Base-by-base conservation (phyloP, 2,888 invertebrate genomes). In the Cosmia trapezina region DNA sequence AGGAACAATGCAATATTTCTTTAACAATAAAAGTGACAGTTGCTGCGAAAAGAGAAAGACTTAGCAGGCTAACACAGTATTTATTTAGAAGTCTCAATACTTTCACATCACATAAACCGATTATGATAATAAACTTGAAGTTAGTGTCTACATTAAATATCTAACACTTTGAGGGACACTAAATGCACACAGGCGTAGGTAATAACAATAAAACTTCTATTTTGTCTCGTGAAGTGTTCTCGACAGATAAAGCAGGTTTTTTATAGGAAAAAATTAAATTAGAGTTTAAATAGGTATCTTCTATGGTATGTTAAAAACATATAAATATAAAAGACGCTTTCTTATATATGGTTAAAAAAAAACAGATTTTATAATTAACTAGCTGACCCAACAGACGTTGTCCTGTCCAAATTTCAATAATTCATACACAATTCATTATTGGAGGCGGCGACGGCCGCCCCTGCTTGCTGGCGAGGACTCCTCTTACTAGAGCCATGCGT, bases 31-130 rank as follows among this genome's bases (percentile, higher is more conserved):
- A 82, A 67, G 37, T 53, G 41, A 53, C 19, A 41, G 28, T 11
- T 43, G 37, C 17, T 66, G 63, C 12, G 43, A 75, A 83, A 83
- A 83, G 80, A 82, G 77, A 86, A 84, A 70, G 17, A 61, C 37
- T 28, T 62, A 64, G 11, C 19, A n/a, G 28, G 22, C 41, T 63
- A 33, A 70, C 51, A 9, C n/a, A 59, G 12, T 82, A 60, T 82
- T 76, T 85, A 75, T 70, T 68, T 71, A 81, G 51, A 75, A 51
- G 60, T 67, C 56, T 61, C 56, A 60, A 49, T 17, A 73, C 82
- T 84, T 86, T 86, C 80, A 78, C 73, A 69, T 53, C 57, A 68
- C 33, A 51, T 70, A 59, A 68, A 72, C 9, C 14, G 53, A 61
- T 60, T 76, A 71, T 59, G 51, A 59, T 54, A 56, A 70, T 66